Conservation (phyloP, 2,113 vertebrate genomes). For the Marcusenius ussheri region DNA sequence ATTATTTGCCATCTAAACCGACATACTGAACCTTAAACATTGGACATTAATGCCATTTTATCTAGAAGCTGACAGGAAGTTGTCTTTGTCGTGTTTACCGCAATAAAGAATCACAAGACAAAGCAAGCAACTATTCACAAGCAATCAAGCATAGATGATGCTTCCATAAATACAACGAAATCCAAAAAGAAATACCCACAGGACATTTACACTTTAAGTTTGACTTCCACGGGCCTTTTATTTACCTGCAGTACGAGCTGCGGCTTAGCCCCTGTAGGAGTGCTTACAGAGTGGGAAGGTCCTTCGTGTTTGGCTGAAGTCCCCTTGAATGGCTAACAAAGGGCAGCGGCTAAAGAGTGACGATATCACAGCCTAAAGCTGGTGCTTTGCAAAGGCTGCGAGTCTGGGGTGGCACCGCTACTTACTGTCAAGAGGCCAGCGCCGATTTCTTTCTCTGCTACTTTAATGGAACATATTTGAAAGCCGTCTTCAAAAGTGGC, state of each 20-base stretch:
- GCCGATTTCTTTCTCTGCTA: not conserved
- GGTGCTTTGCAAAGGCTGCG: not conserved
- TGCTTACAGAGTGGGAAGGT: not conserved
- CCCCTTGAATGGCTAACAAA: not conserved
- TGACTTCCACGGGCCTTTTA: not conserved
- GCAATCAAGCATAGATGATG: not conserved
- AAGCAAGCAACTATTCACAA: not conserved
- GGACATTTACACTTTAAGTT: not conserved
- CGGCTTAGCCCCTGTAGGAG: not conserved
- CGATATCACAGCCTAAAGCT: not conserved
- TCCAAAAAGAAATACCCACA: not conserved
- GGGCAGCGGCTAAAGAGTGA: not conserved
- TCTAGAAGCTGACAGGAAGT: not conserved
- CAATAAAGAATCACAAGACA: not conserved
- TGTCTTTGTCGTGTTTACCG: not conserved
- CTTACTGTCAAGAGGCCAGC: not conserved
- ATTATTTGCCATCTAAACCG: not conserved
- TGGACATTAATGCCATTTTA: not conserved
- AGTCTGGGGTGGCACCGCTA: not conserved
- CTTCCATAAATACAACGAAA: not conserved
- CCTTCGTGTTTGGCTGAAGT: not conserved
- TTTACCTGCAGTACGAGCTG: not conserved
- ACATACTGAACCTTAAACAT: not conserved
- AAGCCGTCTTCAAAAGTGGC: not conserved
- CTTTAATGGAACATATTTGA: slow-evolving; percentile 8